These are phyloP conservation scores for Ariolimax columbianus DNA, from an alignment of 2,888 invertebrate species.

Conservation along the genomic window DNA sequence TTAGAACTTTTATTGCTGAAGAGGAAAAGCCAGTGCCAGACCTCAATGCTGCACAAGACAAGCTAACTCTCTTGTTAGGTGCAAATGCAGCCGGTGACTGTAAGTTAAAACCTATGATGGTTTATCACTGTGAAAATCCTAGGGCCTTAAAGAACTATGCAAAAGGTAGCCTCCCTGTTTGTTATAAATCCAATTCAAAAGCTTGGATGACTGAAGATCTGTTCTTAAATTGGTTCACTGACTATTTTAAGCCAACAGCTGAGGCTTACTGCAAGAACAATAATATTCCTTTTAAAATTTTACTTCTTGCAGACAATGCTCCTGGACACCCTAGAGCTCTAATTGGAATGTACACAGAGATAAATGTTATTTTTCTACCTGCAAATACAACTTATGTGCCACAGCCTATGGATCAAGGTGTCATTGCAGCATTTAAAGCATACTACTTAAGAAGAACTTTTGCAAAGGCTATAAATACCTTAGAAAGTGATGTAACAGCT, in stretches of 20 bases:
- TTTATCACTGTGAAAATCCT: slow-evolving; percentile 1
- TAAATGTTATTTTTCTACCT: background rate
- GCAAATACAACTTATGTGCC: background rate
- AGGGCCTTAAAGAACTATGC: background rate
- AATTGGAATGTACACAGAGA: background rate
- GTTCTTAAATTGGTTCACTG: background rate
- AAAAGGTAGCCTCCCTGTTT: slow-evolving; percentile 4
- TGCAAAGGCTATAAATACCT: background rate
- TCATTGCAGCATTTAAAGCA: background rate
- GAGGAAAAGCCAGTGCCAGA: background rate
- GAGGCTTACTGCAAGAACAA: slow-evolving; percentile 2
- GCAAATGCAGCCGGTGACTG: slow-evolving; percentile 9
- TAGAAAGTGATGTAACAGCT: background rate
- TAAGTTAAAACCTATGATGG: background rate
- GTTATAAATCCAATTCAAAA: background rate
- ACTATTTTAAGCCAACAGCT: background rate
- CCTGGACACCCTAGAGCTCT: background rate
- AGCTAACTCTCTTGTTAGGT: background rate
- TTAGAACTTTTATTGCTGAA: background rate
- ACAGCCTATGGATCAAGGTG: slow-evolving; percentile 9
- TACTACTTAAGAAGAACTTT: background rate
- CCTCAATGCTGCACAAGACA: background rate
- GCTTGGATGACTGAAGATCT: slow-evolving; percentile 2
- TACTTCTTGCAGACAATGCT: background rate
- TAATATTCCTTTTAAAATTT: background rate